These are phyloP conservation scores for Meandrusa payeni DNA, from an alignment of 2,888 invertebrate species.

Conservation along the genomic window DNA sequence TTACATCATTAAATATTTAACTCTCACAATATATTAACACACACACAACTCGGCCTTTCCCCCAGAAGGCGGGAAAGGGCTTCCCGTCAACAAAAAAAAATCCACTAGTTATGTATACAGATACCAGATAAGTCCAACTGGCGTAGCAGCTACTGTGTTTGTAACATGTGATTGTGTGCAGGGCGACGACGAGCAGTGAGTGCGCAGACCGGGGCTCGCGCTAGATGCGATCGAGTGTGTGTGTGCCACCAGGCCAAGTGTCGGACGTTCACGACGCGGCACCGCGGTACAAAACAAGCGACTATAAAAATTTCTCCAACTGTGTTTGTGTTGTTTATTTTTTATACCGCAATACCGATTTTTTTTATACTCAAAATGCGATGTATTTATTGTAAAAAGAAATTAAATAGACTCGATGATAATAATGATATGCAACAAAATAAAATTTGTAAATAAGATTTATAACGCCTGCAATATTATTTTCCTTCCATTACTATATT, in stretches of 20 bases:
- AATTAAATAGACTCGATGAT: constrained; percentile 67
- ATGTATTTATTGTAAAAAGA: constrained; percentile 77
- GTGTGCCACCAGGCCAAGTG: constrained; percentile 53
- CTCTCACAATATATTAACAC: no score
- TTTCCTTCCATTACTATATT: no score
- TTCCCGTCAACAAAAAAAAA: no score
- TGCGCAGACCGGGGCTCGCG: constrained; percentile 62
- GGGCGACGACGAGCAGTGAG: constrained; percentile 54
- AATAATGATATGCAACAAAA: constrained; percentile 67
- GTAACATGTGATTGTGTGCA: no score
- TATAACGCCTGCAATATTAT: neutral
- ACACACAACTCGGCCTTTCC: no score
- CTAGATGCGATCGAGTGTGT: constrained; percentile 48
- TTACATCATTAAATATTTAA: no score
- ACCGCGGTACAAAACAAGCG: constrained; percentile 60
- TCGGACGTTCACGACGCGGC: constrained; percentile 47
- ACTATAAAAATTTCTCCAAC: constrained; percentile 57
- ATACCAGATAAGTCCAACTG: no score
- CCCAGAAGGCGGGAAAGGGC: no score
- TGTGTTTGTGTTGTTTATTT: constrained; percentile 64
- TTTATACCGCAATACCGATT: constrained; percentile 61
- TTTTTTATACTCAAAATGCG: constrained; percentile 74
- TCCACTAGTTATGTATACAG: no score
- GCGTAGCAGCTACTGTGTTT: no score
- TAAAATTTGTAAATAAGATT: constrained; percentile 74